Conservation (phyloP, 2,888 invertebrate genomes). For the Ennomos quercinarius region DNA sequence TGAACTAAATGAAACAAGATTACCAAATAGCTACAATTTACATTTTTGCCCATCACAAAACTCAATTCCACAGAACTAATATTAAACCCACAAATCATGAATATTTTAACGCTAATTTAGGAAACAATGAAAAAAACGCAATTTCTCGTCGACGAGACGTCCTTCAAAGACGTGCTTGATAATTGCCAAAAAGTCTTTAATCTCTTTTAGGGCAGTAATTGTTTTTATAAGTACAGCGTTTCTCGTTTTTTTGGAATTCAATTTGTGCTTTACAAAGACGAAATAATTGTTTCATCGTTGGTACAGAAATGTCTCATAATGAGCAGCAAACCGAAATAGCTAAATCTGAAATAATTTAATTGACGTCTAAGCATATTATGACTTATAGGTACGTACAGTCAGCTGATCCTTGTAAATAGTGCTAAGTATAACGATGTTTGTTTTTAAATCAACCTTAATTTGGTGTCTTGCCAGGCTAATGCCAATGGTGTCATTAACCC, state of each 20-base stretch:
- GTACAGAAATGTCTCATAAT: conserved; percentile 16
- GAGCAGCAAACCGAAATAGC: conserved; percentile 13
- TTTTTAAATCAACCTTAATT: too few relatives aligned
- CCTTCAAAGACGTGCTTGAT: conserved; percentile 19
- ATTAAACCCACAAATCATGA: conserved; percentile 16
- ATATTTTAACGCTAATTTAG: conserved; percentile 21
- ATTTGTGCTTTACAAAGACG: conserved; percentile 25
- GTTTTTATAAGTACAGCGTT: conserved; percentile 30
- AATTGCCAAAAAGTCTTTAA: conserved; percentile 28
- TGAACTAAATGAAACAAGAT: not conserved
- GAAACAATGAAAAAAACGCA: conserved; percentile 19
- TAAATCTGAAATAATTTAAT: conserved; percentile 5
- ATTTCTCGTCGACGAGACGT: conserved; percentile 12
- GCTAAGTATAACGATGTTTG: too few relatives aligned
- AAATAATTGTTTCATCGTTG: conserved; percentile 25
- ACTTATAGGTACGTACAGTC: too few relatives aligned
- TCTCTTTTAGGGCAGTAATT: conserved; percentile 26
- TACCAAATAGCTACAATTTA: not conserved
- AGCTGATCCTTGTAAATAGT: too few relatives aligned
- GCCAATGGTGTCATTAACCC: too few relatives aligned
- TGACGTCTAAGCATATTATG: not conserved
- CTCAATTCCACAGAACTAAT: conserved; percentile 9
- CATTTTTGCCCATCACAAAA: not conserved
- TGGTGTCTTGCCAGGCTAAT: too few relatives aligned
- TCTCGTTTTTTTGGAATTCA: conserved; percentile 26